Conservation (phyloP, 2,888 invertebrate genomes). For the Nebria salina region DNA sequence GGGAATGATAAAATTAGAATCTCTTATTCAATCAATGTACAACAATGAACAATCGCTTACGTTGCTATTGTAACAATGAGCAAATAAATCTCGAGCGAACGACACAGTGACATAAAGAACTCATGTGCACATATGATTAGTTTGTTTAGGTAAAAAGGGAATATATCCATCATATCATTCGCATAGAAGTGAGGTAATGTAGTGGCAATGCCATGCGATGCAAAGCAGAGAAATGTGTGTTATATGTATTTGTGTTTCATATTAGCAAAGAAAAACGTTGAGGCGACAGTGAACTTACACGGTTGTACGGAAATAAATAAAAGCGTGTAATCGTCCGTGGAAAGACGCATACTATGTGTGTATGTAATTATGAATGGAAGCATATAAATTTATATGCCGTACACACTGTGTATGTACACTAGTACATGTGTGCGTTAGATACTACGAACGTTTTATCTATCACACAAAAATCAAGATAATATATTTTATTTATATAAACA, state of each 20-base stretch:
- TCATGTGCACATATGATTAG: background rate
- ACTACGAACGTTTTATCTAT: background rate
- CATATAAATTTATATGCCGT: slow-evolving; percentile 34
- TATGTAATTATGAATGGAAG: slow-evolving; percentile 39
- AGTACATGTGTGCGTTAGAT: slow-evolving; percentile 18
- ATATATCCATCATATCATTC: background rate
- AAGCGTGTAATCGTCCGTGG: slow-evolving; percentile 4
- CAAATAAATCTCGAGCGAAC: background rate
- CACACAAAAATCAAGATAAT: no score
- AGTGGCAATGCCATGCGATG: background rate
- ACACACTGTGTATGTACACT: background rate
- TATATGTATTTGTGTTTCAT: background rate
- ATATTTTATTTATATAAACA: no score
- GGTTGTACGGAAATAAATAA: slow-evolving; percentile 20
- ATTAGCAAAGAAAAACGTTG: background rate
- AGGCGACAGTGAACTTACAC: background rate
- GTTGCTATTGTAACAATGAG: background rate
- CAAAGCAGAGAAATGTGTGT: background rate
- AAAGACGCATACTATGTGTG: slow-evolving; percentile 11
- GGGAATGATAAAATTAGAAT: no score
- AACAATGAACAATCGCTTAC: background rate
- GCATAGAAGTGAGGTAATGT: background rate
- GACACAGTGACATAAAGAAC: slow-evolving; percentile 1
- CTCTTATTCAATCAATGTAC: background rate
- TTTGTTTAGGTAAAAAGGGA: background rate